Base-by-base conservation (phyloP, 2,113 vertebrate species). In the Mesoclemmys tuberculata region DNA sequence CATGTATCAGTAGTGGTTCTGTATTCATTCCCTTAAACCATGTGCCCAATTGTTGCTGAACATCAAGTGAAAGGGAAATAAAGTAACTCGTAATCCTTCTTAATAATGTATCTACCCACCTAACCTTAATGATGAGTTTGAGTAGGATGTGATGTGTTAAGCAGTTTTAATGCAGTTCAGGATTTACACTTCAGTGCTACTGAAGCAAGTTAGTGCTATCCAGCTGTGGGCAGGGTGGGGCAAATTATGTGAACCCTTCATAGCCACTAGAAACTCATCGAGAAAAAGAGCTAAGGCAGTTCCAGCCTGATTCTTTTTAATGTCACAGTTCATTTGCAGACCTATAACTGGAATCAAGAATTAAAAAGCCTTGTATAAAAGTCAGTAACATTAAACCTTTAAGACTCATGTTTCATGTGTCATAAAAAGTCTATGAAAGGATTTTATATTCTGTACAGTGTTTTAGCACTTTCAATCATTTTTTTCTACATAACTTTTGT, bases 371-470 rank as follows among this genome's bases (percentile, higher is more conserved):
- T 98, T 98, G 98, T 98, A 98, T 98, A 98, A 98, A 98, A 98
- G 98, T 98, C 98, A 98, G 98, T 98, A 98, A 98, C 98, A 98
- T 98, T 98, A 98, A 98, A 98, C 98, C 98, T 98, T 98, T 98
- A 98, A 98, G 98, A 98, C 98, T 98, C 98, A 97, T 98, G 98
- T 98, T 98, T 98, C 98, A 98, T 98, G 98, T 98, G 98, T 98
- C 98, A 98, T 98, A 98, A 98, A 98, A 98, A 98, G 98, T 98
- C 98, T 98, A 98, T 98, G 98, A 98, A 98, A 98, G 97, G 98
- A 98, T 98, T 98, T 98, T 98, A 98, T 98, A 98, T 98, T 98
- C 98, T 98, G 98, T 98, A 98, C 98, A 98, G 97, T 98, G 98
- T 98, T 98, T 98, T 98, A 98, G 98, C 97, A 98, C 98, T 98